These are phyloP conservation scores for Hippoglossus stenolepis DNA, from an alignment of 2,113 vertebrate genomes.

Conservation along the genomic window DNA sequence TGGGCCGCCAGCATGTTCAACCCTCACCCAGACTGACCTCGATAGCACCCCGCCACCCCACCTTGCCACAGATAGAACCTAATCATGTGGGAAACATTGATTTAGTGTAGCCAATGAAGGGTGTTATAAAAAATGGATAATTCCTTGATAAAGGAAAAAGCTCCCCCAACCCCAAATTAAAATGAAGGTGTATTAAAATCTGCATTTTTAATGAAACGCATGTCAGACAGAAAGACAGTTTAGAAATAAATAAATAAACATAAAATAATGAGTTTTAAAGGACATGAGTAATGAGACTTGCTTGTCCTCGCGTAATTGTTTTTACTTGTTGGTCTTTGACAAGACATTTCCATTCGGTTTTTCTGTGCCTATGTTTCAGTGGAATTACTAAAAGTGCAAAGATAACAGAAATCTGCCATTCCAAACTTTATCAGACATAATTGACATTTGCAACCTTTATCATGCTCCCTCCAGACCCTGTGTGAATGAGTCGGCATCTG, in stretches of 20 bases:
- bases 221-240: not conserved
- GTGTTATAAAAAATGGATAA: not conserved
- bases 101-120: not conserved
- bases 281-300: not conserved
- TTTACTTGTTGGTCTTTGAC: not conserved
- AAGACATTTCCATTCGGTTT: not conserved
- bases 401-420: constrained; percentile 62
- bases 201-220: not conserved
- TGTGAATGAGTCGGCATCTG: constrained; percentile 65
- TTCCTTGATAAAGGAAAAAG: not conserved
- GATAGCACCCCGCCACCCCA: not conserved
- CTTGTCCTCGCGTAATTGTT: not conserved
- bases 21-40: not conserved
- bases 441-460: constrained; percentile 77
- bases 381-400: constrained; percentile 17
- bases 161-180: not conserved
- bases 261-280: not conserved
- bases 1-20: not conserved
- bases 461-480: constrained; percentile 64
- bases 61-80: not conserved
- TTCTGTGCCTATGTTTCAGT: constrained; percentile 31
- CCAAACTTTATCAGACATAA: constrained; percentile 71
- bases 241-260: not conserved
- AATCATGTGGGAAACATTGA: not conserved
- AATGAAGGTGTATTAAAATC: not conserved